Base-by-base conservation (phyloP, 2,888 invertebrate genomes). In the Tuta absoluta region DNA sequence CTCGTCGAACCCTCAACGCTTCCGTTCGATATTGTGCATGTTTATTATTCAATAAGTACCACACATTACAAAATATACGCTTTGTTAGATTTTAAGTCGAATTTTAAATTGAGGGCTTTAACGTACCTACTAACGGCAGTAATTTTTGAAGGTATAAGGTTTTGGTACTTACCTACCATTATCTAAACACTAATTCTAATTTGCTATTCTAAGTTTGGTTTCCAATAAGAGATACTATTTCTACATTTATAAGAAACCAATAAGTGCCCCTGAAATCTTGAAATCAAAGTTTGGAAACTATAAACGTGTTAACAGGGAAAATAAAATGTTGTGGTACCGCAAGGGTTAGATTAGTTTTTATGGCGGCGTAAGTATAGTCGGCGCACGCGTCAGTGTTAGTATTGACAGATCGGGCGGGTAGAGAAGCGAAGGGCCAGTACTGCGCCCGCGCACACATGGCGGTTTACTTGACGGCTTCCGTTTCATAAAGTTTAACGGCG, bases 401-500 rank as follows among this genome's bases (percentile, higher is more conserved):
- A 85, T 87, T 87, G 90, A 90, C 88, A 87, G 86, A 86, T 85
- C 80, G 82, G 79, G 23, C n/a, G 41, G 53, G 33, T 53, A 21
- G n/a, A 10, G 48, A 80, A n/a, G n/a, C n/a, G n/a, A n/a, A n/a
- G n/a, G 82, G 81, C 78, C 81, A 82, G 14, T 14, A 33, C 33
- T 17, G 77, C 78, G 78, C 78, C 74, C 75, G 75, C 72, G 75
- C 74, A 80, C 88, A 86, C 85, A 88, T 87, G 89, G 83, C 83
- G 81, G 68, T 65, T 68, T 72, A 72, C 81, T 81, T 81, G 84
- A 82, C 84, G 76, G 89, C 90, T 90, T 90, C 91, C 91, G 91
- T 91, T 91, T 89, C 87, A 88, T 86, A 87, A 89, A 89, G 72
- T 90, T 91, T 91, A 89, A 91, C 81, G 84, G 84, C 85, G 87